Conservation (phyloP, 1,140 invertebrate species). For the Dendrolimus kikuchii region DNA sequence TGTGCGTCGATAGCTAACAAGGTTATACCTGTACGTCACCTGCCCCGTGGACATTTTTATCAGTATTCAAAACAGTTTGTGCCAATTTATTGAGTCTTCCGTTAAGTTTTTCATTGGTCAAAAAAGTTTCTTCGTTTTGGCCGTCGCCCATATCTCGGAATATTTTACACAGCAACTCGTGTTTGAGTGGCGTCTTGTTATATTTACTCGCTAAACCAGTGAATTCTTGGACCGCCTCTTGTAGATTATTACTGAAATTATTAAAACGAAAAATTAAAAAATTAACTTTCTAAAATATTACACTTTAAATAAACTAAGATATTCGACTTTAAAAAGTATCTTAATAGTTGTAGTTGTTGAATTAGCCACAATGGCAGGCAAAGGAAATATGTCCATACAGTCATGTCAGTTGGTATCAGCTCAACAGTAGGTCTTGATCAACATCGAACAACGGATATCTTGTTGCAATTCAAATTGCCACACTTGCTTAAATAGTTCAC, state of each 20-base stretch:
- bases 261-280: slow-evolving; percentile 3
- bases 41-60: slow-evolving; percentile 54
- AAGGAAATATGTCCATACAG: too few species aligned
- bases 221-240: slow-evolving; percentile 65
- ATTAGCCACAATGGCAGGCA: too few species aligned
- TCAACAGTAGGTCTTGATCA: too few species aligned
- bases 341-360: too few species aligned
- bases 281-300: background rate
- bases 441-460: too few species aligned
- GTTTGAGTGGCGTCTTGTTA: slow-evolving; percentile 70
- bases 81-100: slow-evolving; percentile 40
- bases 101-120: slow-evolving; percentile 34
- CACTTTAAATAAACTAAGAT: background rate
- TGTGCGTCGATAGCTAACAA: background rate
- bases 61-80: slow-evolving; percentile 50
- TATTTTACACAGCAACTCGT: slow-evolving; percentile 69
- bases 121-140: slow-evolving; percentile 30
- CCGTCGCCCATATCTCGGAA: slow-evolving; percentile 43
- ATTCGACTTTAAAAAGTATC: too few species aligned
- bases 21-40: slow-evolving; percentile 48
- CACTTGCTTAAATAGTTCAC: too few species aligned
- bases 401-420: too few species aligned
- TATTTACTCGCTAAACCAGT: slow-evolving; percentile 48
- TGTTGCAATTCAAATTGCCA: too few species aligned
- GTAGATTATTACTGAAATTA: slow-evolving; percentile 53